phyloP scores from a whole-genome alignment of 2,797 vertebrate genomes.

The Adelosebastes latens region DNA sequence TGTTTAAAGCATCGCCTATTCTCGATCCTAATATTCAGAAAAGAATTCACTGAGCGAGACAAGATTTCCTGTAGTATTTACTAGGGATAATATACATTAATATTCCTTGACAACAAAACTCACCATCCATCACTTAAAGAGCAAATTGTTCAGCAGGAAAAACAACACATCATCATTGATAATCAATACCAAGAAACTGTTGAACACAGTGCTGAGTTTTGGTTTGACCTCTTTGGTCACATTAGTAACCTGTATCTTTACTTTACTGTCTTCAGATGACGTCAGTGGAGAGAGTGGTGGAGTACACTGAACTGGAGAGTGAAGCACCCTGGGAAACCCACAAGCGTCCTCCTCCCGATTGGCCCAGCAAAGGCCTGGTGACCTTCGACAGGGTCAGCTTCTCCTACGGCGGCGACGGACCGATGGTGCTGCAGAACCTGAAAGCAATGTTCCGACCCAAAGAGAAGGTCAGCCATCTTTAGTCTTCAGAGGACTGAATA shows the following conservation, averaged over 20 bases:
- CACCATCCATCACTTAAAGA: no score
- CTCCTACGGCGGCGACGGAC: conserved; percentile 87
- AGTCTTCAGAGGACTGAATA: background rate
- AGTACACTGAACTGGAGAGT: conserved; percentile 92
- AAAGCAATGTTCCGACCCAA: conserved; percentile 86
- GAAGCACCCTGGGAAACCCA: conserved; percentile 92
- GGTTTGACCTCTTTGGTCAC: background rate
- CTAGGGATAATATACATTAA: no score
- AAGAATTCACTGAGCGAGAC: accelerated
- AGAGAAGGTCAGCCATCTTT: conserved; percentile 86
- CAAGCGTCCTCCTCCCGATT: conserved; percentile 86
- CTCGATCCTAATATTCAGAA: no score
- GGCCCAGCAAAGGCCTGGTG: conserved; percentile 90
- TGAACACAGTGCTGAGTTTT: no score
- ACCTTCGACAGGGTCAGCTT: conserved; percentile 91
- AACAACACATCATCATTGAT: no score
- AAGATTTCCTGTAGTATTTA: no score
- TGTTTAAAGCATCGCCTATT: no score
- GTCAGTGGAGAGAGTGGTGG: conserved; percentile 94
- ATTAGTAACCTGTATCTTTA: background rate
- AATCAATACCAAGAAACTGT: no score
- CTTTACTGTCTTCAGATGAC: conserved; percentile 82
- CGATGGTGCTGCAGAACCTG: conserved; percentile 89
- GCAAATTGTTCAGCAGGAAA: no score
- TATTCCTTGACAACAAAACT: no score